A percentile compares a stretch with the other conserved stretches of the same genome.
Conservation (phyloP, 2,888 invertebrate species). For the Esperia sulphurella region DNA sequence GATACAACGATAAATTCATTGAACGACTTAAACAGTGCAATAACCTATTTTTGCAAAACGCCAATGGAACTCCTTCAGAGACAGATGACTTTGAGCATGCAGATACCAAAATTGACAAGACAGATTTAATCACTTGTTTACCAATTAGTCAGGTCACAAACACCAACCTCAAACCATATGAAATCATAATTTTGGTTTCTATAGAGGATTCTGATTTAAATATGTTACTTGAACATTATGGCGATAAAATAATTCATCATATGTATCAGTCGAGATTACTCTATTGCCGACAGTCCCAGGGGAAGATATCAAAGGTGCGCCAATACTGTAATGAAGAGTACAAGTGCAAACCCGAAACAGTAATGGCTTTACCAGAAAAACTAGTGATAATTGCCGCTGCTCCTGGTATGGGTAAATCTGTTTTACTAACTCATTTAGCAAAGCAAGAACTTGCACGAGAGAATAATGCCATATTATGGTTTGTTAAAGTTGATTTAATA, state of each 20-base stretch:
- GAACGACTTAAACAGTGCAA: too few relatives aligned
- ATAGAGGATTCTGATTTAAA: background rate
- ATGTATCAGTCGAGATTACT: background rate
- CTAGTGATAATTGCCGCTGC: background rate
- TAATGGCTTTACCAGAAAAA: background rate
- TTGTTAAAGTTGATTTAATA: background rate
- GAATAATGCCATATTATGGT: background rate
- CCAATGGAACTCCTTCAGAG: too few relatives aligned
- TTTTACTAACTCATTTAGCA: background rate
- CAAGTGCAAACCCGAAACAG: background rate
- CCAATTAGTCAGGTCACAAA: background rate
- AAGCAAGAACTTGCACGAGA: background rate
- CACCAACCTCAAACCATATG: background rate
- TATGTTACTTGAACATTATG: background rate
- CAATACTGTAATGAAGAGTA: background rate
- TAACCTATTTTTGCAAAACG: too few relatives aligned
- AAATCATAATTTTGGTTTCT: background rate
- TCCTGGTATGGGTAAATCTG: background rate
- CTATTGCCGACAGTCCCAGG: background rate
- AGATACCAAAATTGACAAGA: too few relatives aligned
- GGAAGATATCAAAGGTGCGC: background rate
- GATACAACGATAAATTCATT: too few relatives aligned
- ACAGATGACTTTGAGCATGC: too few relatives aligned
- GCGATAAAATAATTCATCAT: background rate
- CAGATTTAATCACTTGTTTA: background rate